Base-by-base conservation (phyloP, 2,113 vertebrate genomes). In the Serilophus lunatus region DNA sequence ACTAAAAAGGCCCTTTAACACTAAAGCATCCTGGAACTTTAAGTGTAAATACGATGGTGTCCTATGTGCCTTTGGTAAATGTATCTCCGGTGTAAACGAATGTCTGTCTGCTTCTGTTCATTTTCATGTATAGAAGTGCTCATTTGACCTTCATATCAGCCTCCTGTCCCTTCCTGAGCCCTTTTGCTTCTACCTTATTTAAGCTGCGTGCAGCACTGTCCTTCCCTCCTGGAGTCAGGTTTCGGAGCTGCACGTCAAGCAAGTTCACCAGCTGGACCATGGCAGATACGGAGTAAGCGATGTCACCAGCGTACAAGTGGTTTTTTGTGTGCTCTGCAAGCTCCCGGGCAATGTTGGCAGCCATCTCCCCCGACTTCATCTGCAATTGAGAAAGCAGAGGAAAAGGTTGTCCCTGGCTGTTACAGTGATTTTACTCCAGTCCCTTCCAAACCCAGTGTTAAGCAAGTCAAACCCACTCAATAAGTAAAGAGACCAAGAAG, bases 171-270 rank as follows among this genome's bases (percentile, higher is more conserved):
- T 25, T 68, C 45, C 56, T 4, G 0, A 63, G 16, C 10, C 20
- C 13, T 14, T 51, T 2, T 4, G 38, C 31, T 23, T 94, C 81
- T 97, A 99, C 99, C 99, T 99, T 99, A 75, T 99, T 99, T 59
- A 99, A 95, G 96, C 99, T 99, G n/a, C 99, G 98, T 0, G 99
- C 99, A 1, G 99, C 99, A 36, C 99, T 99, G 74, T 99, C 99
- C 95, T 99, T 99, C 63, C 99, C 99, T 0, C 99, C 99, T 0
- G 99, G 99, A 11, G 99, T 99, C 80, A 99, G 97, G 97, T 99
- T 99, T 24, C 99, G 97, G 66, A 99, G 98, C 78, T 99, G 99
- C 28, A 99, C 98, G 1, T 99, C 99, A 3, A 99, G 97, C 72
- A 99, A 98, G 75, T 99, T 99, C 50, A 99, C 99, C 66, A 99